Evolutionary conservation across 2,113 vertebrate species (phyloP).

Genomic region (Phylloscopus trochiloides): DNA sequence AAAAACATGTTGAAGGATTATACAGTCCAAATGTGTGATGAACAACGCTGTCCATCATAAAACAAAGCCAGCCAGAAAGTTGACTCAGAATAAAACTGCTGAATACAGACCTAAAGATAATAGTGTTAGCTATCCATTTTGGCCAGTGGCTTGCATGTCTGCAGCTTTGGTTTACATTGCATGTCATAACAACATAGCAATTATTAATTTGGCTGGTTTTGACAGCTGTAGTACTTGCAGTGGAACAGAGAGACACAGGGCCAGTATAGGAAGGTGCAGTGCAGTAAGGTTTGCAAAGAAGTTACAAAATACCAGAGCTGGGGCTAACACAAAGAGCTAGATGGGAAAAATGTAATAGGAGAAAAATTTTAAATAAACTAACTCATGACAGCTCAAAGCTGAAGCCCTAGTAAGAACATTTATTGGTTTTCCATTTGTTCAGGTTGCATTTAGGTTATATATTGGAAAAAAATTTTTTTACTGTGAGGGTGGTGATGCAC

Average conservation of each 20-base stretch:
- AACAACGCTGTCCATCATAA: background rate
- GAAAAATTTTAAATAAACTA: background rate
- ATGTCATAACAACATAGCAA: background rate
- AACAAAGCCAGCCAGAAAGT: background rate
- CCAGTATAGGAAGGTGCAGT: fast-evolving
- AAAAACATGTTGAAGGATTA: background rate
- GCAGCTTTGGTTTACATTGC: background rate
- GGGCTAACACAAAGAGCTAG: background rate
- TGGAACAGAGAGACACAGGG: background rate
- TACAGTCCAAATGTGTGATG: background rate
- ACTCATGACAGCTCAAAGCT: background rate
- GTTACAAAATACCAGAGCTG: background rate
- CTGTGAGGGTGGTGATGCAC: too few relatives aligned
- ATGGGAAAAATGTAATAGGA: background rate
- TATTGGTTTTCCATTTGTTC: background rate
- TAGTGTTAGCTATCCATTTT: background rate
- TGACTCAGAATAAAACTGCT: background rate
- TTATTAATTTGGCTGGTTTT: background rate
- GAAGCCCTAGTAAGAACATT: background rate
- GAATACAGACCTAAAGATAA: background rate
- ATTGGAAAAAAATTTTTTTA: background rate
- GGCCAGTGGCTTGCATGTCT: background rate
- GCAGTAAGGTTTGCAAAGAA: background rate
- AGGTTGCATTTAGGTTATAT: background rate
- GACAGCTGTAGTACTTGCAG: background rate